phyloP scores from a whole-genome alignment of 2,888 invertebrate species.

The Drosophila ustulata region DNA sequence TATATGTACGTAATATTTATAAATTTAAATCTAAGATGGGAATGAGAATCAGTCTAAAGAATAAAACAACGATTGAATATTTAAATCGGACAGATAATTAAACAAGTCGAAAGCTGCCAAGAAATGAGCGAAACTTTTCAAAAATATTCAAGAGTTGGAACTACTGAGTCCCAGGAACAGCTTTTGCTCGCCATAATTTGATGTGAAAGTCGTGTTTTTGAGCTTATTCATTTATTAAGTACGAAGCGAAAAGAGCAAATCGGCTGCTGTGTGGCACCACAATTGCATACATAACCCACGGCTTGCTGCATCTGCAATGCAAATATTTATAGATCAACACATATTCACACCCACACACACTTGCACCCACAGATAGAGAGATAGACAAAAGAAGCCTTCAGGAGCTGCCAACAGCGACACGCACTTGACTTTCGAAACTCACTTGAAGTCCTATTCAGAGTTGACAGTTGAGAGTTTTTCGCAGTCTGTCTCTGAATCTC shows the following conservation, averaged over 20 bases:
- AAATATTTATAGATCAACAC: constrained; percentile 75
- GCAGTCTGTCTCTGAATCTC: constrained; percentile 15
- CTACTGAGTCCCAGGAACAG: too few relatives aligned
- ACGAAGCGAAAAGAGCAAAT: constrained; percentile 13
- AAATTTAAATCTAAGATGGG: too few relatives aligned
- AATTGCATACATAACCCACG: constrained; percentile 36
- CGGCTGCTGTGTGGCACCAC: constrained; percentile 23
- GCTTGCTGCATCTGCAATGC: constrained; percentile 64
- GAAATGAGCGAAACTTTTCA: background rate
- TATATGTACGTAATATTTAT: too few relatives aligned
- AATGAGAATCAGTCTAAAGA: too few relatives aligned
- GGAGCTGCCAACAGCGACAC: constrained; percentile 70
- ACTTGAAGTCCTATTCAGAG: constrained; percentile 71
- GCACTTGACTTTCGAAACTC: constrained; percentile 79
- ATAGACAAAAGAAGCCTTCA: constrained; percentile 49
- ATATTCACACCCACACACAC: constrained; percentile 8
- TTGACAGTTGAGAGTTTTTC: constrained; percentile 46
- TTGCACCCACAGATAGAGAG: background rate
- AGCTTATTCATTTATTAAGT: constrained; percentile 2
- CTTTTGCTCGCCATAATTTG: background rate
- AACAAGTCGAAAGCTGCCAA: too few relatives aligned
- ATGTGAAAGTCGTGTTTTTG: constrained; percentile 1
- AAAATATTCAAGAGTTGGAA: background rate
- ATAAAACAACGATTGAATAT: too few relatives aligned
- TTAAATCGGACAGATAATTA: too few relatives aligned